phyloP scores from a whole-genome alignment of 2,888 invertebrate genomes.

The Stramonita haemastoma region DNA sequence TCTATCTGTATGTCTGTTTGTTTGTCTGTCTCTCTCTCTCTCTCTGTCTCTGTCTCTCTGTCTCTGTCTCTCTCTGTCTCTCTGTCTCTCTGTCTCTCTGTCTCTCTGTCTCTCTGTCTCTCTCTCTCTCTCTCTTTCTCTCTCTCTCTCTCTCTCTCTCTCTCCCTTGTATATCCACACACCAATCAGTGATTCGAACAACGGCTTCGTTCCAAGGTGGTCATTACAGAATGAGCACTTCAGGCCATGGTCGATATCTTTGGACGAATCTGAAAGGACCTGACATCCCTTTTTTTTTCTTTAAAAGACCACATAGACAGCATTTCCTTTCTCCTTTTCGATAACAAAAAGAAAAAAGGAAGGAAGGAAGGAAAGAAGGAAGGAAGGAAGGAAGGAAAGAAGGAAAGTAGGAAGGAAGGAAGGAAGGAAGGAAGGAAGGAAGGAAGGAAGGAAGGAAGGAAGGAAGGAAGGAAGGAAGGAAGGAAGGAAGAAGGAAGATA shows the following conservation, averaged over 20 bases:
- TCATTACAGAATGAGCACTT: too few species aligned
- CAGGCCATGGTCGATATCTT: too few species aligned
- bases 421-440: conserved; percentile 27
- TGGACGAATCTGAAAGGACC: too few species aligned
- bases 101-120: not conserved
- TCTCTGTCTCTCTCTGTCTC: conserved; percentile 22
- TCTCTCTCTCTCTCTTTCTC: not conserved
- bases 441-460: conserved; percentile 31
- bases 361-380: conserved; percentile 29
- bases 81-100: not conserved
- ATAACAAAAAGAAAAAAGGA: not conserved
- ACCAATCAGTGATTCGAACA: too few species aligned
- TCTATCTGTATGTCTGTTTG: too few species aligned
- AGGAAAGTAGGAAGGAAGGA: conserved; percentile 17
- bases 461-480: conserved; percentile 25
- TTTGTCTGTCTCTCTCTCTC: too few species aligned
- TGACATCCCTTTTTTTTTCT: too few species aligned
- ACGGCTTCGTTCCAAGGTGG: too few species aligned
- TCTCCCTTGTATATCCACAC: not conserved
- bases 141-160: not conserved
- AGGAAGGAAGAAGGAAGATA: conserved; percentile 11
- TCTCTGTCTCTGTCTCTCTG: not conserved
- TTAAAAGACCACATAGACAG: not conserved
- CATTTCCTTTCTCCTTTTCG: not conserved
- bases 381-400: conserved; percentile 16